Base-by-base conservation (phyloP, 2,797 vertebrate species). In the Xiphorhynchus erythropygius region DNA sequence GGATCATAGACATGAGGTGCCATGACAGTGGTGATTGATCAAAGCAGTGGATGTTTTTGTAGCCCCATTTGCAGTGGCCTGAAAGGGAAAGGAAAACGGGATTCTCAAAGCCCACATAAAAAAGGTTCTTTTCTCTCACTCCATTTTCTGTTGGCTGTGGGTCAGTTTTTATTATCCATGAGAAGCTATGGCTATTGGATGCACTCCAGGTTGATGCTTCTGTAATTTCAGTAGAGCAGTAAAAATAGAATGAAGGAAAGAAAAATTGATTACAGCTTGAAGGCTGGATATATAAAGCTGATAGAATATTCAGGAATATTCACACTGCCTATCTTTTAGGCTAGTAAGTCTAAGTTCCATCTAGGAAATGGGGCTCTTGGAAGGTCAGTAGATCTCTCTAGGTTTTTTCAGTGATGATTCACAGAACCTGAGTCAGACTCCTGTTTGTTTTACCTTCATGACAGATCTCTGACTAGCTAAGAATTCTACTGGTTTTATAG, bases 91-190 rank as follows among this genome's bases (percentile, higher is more conserved):
- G 27, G 37, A 64, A 92, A 89, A 91, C 1, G 3, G 33, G 49
- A 74, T 85, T 92, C 67, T 70, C 47, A 63, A 74, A 90, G 22
- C 21, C 41, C 49, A 50, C 47, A 56, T 8, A 59, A 75, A 91
- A 85, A 73, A 79, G 5, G 3, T 49, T 93, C 24, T 23, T 59
- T 68, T 83, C 60, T 50, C 30, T 65, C 3, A 4, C 44, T 87
- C 32, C 18, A 18, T 77, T 93, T 94, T 94, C 37, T 87, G 23
- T 70, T 89, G 56, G 84, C 67, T 87, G 18, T 93, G 68, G 87
- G 79, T 95, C 84, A 87, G 42, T 30, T 93, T 93, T 95, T 87
- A 65, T 87, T 92, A 74, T 60, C 84, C 57, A n/a, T 68, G 49
- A 91, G 82, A 87, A 95, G 35, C 41, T 87, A 67, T 32, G 60